These are phyloP conservation scores for Callosobruchus maculatus DNA, from an alignment of 2,888 invertebrate species.

Conservation along the genomic window DNA sequence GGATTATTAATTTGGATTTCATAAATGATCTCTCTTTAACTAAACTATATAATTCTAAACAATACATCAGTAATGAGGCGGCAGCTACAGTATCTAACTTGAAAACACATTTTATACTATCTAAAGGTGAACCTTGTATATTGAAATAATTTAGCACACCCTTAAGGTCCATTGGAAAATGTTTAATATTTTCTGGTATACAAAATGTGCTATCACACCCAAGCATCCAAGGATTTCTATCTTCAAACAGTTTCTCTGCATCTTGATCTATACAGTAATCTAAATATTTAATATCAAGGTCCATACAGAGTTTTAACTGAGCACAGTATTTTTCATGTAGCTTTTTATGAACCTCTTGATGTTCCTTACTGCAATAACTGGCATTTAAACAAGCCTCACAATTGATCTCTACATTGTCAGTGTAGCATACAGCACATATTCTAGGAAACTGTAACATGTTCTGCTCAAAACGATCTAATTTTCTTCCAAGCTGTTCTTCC, in stretches of 20 bases:
- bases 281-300: constrained; percentile 19
- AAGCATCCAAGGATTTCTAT: background rate
- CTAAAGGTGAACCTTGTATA: constrained; percentile 2
- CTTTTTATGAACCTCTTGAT: constrained; percentile 15
- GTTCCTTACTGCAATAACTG: constrained; percentile 30
- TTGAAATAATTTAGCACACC: constrained; percentile 14
- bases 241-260: background rate
- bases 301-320: constrained; percentile 24
- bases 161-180: constrained; percentile 11
- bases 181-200: constrained; percentile 4
- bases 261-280: background rate
- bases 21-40: constrained; percentile 16
- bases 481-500: constrained; percentile 24
- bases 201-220: background rate
- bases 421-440: constrained; percentile 33
- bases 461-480: constrained; percentile 28
- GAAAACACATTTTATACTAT: constrained; percentile 8
- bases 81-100: constrained; percentile 18
- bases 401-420: constrained; percentile 17
- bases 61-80: constrained; percentile 27
- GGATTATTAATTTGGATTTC: constrained; percentile 26
- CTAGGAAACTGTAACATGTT: constrained; percentile 39
- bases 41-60: constrained; percentile 24
- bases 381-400: constrained; percentile 30
- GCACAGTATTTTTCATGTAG: constrained; percentile 25